phyloP scores from a whole-genome alignment of 92 coral and sea anemone genomes.

The Zoanthus sociatus region DNA sequence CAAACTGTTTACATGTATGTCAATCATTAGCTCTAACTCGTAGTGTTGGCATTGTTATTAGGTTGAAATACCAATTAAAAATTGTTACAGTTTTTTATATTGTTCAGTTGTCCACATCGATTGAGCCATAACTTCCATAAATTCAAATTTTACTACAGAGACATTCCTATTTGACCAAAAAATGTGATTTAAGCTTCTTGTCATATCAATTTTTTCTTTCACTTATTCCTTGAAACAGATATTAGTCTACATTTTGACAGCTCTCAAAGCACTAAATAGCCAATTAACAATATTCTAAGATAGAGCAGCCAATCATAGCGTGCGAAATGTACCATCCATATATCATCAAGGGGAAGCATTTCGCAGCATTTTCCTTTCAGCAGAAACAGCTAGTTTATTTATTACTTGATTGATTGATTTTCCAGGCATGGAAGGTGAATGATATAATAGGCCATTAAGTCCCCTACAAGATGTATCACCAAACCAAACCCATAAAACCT shows the following conservation, averaged over 20 bases:
- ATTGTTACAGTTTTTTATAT: conserved; percentile 21
- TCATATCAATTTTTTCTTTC: conserved; percentile 11
- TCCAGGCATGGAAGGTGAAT: too few relatives aligned
- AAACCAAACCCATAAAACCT: too few relatives aligned
- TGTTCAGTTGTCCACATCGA: conserved; percentile 25
- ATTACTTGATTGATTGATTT: too few relatives aligned
- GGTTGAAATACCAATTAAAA: conserved; percentile 21
- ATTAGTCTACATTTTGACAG: not conserved
- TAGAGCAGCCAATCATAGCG: too few relatives aligned
- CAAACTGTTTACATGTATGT: conserved; percentile 28
- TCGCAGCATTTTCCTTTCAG: too few relatives aligned
- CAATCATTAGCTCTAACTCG: not conserved
- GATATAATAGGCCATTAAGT: too few relatives aligned
- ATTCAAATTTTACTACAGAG: not conserved
- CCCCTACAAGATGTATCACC: too few relatives aligned
- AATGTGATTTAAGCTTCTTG: conserved; percentile 24
- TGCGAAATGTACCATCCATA: too few relatives aligned
- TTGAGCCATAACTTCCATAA: conserved; percentile 25
- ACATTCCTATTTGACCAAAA: conserved; percentile 17
- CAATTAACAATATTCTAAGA: too few relatives aligned
- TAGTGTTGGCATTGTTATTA: conserved; percentile 9
- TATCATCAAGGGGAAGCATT: too few relatives aligned
- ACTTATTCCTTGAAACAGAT: not conserved
- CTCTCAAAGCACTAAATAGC: not conserved
- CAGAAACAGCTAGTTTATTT: too few relatives aligned